Evolutionary conservation across 2,888 invertebrate genomes (phyloP), one percentile per base, ranked within the genome.

Genomic region (Caenorhabditis zanzibari): DNA sequence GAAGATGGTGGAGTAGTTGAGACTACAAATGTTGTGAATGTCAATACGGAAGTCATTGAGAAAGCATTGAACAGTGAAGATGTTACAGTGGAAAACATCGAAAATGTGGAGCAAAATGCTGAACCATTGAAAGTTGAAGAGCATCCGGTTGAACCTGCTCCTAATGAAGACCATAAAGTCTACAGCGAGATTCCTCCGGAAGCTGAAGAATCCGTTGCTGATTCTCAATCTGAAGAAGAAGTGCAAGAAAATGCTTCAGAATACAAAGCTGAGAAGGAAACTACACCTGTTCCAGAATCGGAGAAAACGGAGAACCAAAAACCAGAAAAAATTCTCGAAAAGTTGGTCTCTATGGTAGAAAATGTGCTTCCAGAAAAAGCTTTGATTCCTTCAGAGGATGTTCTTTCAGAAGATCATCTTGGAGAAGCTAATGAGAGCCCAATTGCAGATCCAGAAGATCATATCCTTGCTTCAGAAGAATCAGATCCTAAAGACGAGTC

Each of bases 191-290:
- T 35, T 32, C 19, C 66, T n/a, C 14, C 52, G 32, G 49, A 49
- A 52, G 35, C 19, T 9, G 54, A 69, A 26, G 54, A 54, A 26
- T 52, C 52, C 41, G 56, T 54, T 12, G 52, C 32, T 32, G 66
- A 66, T 24, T 49, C 52, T 32, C 64, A 44, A 44, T 16, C 44
- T 9, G 28, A 49, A 49, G 64, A 49, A 49, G n/a, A 2, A 6
- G 26, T 26, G 1, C 12, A 19, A 16, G 49, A 49, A 32, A 10
- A 41, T 9, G 26, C 24, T 41, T 22, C 38, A 24, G 24, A 49
- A 19, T 5, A 19, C 2, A 19, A 19, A 14, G 49, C n/a, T 38
- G 19, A n/a, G 1, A 54, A 28, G 6, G 58, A 58, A 58, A 6
- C 10, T n/a, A 58, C 58, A 7, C 32, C 58, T n/a, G n/a, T 32